phyloP scores from a whole-genome alignment of 2,113 vertebrate genomes.

The Perca fluviatilis region DNA sequence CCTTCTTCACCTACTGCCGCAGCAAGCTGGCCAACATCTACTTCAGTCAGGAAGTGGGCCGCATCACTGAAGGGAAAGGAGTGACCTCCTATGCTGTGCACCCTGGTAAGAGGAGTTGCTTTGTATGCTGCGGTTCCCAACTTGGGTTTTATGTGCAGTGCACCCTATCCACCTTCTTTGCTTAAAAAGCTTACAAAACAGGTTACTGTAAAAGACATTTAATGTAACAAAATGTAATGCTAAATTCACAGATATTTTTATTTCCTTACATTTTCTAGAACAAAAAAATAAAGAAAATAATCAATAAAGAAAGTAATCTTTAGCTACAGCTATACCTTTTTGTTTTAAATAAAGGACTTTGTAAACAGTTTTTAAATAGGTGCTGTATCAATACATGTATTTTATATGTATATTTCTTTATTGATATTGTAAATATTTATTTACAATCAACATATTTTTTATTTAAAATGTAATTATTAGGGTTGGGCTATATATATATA shows the following conservation, averaged over 20 bases:
- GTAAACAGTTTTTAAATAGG: too few species aligned
- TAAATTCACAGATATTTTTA: neutral
- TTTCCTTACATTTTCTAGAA: neutral
- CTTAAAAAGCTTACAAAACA: neutral
- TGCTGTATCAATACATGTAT: too few species aligned
- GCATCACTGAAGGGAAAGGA: constrained; percentile 81
- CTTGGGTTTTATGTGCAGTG: neutral
- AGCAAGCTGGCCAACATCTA: constrained; percentile 89
- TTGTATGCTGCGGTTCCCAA: neutral
- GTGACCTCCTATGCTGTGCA: constrained; percentile 83
- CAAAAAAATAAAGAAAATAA: neutral
- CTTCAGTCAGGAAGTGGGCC: constrained; percentile 86
- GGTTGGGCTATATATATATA: too few species aligned
- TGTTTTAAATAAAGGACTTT: neutral
- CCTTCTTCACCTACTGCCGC: constrained; percentile 87
- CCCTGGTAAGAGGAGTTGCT: constrained; percentile 76
- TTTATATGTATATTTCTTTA: too few species aligned
- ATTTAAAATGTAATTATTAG: too few species aligned
- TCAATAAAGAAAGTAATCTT: neutral
- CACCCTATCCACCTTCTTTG: neutral
- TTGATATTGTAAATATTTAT: too few species aligned
- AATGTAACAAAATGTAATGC: neutral
- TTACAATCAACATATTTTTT: too few species aligned
- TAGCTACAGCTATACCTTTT: too few species aligned
- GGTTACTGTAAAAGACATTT: neutral